Percentiles rank a stretch among this genome's conserved stretches.
phyloP scores from a whole-genome alignment of 2,797 vertebrate species.

The Tragelaphus oryx region DNA sequence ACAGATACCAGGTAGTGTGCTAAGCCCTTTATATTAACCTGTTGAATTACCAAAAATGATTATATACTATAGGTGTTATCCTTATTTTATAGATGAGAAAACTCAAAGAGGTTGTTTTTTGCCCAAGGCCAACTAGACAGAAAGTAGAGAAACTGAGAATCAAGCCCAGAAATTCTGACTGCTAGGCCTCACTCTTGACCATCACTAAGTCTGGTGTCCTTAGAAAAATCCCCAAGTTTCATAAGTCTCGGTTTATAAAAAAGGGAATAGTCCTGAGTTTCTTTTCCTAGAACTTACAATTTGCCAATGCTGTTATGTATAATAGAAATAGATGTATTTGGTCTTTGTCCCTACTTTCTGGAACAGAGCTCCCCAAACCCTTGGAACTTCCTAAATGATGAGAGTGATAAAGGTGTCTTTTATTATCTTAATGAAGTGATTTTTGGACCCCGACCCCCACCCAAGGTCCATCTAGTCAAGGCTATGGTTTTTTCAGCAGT shows the following conservation, averaged over 20 bases:
- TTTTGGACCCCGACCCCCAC: fast-evolving
- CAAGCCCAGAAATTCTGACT: background rate
- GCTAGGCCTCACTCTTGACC: background rate
- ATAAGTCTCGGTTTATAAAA: background rate
- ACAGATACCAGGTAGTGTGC: background rate
- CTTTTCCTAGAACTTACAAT: background rate
- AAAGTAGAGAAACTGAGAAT: background rate
- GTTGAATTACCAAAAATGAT: background rate
- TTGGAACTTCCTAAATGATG: background rate
- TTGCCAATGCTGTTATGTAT: background rate
- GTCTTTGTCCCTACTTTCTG: background rate
- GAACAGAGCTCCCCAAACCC: background rate
- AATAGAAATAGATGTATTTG: background rate
- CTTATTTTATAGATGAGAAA: background rate
- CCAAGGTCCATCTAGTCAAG: background rate
- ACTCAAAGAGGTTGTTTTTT: background rate
- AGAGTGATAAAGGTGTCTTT: background rate
- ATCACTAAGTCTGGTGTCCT: background rate
- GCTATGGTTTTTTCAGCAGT: background rate
- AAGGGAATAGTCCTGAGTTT: background rate
- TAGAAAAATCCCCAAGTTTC: background rate
- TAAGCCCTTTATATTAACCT: background rate
- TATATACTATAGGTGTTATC: background rate
- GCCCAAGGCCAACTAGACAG: background rate
- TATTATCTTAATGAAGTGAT: background rate